A percentile compares a stretch with the other conserved stretches of the same genome.
Conservation (phyloP, 2,888 invertebrate genomes). For the Eutolmus rufibarbis region DNA sequence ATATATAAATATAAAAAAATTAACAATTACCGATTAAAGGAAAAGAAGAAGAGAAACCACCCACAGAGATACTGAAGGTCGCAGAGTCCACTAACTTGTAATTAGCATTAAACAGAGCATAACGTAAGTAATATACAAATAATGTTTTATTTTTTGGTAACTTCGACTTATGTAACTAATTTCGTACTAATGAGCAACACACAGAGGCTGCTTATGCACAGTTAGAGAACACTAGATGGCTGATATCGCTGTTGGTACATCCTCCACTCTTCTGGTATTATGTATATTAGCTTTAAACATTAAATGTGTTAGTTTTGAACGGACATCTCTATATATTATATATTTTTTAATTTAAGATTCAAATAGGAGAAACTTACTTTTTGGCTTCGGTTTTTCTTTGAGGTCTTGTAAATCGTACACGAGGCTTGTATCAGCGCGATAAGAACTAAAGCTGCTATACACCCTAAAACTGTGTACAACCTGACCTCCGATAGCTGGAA, state of each 20-base stretch:
- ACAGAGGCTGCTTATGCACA: slow-evolving; percentile 9
- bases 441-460: slow-evolving; percentile 79
- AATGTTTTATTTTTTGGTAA: neutral
- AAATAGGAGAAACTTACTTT: slow-evolving; percentile 68
- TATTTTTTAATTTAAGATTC: neutral
- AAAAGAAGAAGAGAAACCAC: slow-evolving; percentile 48
- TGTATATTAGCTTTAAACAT: slow-evolving; percentile 62
- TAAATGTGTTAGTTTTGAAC: slow-evolving; percentile 42
- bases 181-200: slow-evolving; percentile 14
- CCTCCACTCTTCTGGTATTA: slow-evolving; percentile 63
- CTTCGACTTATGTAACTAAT: neutral
- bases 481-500: slow-evolving; percentile 76
- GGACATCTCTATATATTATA: neutral
- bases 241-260: slow-evolving; percentile 62
- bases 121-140: neutral
- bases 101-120: slow-evolving; percentile 10
- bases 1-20: slow-evolving; percentile 36
- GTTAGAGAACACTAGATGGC: slow-evolving; percentile 62
- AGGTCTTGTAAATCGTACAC: slow-evolving; percentile 80
- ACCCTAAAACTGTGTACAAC: slow-evolving; percentile 82
- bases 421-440: slow-evolving; percentile 83
- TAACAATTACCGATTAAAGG: slow-evolving; percentile 49
- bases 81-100: slow-evolving; percentile 1
- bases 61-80: slow-evolving; percentile 39
- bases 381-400: slow-evolving; percentile 68